phyloP scores from a whole-genome alignment of 2,888 invertebrate species.

The Camptogramma bilineatum region DNA sequence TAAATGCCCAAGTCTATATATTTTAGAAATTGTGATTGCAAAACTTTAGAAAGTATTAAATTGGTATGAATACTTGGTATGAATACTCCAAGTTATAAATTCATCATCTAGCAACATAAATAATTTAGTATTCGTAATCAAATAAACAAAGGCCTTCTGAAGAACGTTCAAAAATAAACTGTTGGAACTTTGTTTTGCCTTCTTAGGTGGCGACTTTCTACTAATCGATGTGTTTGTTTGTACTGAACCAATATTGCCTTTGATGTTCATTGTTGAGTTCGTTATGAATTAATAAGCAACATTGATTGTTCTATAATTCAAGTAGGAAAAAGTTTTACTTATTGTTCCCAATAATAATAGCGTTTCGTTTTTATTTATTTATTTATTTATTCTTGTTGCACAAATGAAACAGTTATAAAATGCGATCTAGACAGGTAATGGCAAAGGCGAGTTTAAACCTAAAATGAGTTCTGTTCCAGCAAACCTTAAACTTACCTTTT shows the following conservation, averaged over 20 bases:
- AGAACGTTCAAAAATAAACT: constrained; percentile 69
- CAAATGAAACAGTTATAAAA: no score
- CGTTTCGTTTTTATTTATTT: no score
- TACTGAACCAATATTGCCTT: constrained; percentile 57
- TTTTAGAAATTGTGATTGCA: no score
- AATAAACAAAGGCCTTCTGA: constrained; percentile 67
- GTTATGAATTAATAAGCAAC: constrained; percentile 19
- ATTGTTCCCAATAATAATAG: background rate
- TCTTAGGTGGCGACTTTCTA: constrained; percentile 69
- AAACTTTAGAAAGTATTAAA: no score
- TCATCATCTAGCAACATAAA: constrained; percentile 10
- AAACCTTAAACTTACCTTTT: background rate
- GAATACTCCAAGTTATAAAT: background rate
- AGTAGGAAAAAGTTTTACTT: background rate
- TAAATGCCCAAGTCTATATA: no score
- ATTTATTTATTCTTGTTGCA: no score
- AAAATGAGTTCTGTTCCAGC: no score
- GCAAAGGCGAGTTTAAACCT: no score
- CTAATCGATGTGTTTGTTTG: constrained; percentile 58
- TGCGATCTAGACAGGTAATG: no score
- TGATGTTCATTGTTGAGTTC: constrained; percentile 49
- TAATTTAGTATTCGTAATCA: constrained; percentile 71
- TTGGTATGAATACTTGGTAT: no score
- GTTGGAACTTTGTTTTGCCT: constrained; percentile 72
- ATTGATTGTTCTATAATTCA: background rate